Conservation (phyloP, 2,797 vertebrate species). For the Menidia menidia region DNA sequence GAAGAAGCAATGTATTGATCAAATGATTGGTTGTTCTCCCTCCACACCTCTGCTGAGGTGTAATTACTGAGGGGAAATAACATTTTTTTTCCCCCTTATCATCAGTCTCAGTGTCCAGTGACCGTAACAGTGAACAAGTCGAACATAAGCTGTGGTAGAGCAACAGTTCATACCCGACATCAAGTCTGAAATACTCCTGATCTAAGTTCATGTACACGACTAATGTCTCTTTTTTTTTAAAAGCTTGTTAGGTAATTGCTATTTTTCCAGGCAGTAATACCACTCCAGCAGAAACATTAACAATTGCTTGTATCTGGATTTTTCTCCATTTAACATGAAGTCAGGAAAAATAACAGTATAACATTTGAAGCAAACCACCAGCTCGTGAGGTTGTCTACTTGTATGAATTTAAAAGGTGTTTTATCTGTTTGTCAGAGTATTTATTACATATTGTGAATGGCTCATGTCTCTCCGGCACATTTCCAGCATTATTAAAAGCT, state of each 20-base stretch:
- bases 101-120: constrained; percentile 41
- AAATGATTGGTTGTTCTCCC: constrained; percentile 59
- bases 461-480: constrained; percentile 6
- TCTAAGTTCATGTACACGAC: background rate
- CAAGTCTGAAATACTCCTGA: constrained; percentile 18
- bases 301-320: too few relatives aligned
- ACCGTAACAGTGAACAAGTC: constrained; percentile 30
- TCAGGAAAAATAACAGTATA: too few relatives aligned
- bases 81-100: constrained; percentile 44
- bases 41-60: constrained; percentile 47
- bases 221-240: constrained; percentile 5
- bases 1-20: constrained; percentile 65
- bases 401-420: constrained; percentile 1
- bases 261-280: background rate
- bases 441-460: constrained; percentile 16
- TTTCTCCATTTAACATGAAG: too few relatives aligned
- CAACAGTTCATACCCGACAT: constrained; percentile 18
- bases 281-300: background rate
- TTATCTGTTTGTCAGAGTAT: background rate
- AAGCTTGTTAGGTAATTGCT: background rate
- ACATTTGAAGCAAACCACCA: background rate
- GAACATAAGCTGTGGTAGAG: constrained; percentile 13
- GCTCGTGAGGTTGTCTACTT: constrained; percentile 1
- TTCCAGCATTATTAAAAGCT: constrained; percentile 18
- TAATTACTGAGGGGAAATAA: constrained; percentile 64